Percentiles rank a stretch among this genome's conserved stretches.
These are phyloP conservation scores for Pachyramphus minor DNA, from an alignment of 2,113 vertebrate genomes.

Conservation along the genomic window DNA sequence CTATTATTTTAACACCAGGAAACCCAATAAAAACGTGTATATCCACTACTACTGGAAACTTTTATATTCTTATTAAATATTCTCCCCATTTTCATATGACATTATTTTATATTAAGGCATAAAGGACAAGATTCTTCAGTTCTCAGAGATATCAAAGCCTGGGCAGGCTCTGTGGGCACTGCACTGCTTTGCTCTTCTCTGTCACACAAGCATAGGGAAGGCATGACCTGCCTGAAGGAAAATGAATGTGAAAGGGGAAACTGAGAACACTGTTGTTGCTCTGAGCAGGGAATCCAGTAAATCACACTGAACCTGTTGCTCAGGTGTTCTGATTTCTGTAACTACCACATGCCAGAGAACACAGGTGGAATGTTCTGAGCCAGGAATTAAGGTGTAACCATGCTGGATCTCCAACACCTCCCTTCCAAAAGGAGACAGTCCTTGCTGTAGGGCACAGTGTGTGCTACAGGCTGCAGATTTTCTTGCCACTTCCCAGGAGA, in stretches of 20 bases:
- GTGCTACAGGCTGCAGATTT: not conserved
- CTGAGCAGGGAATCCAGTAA: not conserved
- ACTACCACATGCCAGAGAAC: not conserved
- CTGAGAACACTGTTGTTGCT: not conserved
- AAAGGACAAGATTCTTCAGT: not conserved
- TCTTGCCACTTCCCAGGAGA: not conserved
- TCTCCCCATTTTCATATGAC: not conserved
- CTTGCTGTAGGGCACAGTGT: not conserved
- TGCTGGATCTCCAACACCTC: not conserved
- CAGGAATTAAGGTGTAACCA: not conserved
- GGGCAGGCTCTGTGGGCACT: not conserved
- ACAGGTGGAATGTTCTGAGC: not conserved
- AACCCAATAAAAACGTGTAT: not conserved
- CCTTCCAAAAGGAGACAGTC: not conserved
- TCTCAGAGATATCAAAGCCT: not conserved
- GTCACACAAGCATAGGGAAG: not conserved
- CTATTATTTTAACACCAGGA: not conserved
- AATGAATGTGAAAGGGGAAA: accelerated
- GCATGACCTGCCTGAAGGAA: not conserved
- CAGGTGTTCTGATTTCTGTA: not conserved
- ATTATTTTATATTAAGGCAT: not conserved
- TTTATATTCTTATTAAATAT: not conserved
- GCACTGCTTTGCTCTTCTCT: not conserved
- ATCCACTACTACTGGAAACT: not conserved
- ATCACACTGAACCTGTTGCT: not conserved